phyloP scores from a whole-genome alignment of 1,140 invertebrate genomes.

The Holotrichia oblita region DNA sequence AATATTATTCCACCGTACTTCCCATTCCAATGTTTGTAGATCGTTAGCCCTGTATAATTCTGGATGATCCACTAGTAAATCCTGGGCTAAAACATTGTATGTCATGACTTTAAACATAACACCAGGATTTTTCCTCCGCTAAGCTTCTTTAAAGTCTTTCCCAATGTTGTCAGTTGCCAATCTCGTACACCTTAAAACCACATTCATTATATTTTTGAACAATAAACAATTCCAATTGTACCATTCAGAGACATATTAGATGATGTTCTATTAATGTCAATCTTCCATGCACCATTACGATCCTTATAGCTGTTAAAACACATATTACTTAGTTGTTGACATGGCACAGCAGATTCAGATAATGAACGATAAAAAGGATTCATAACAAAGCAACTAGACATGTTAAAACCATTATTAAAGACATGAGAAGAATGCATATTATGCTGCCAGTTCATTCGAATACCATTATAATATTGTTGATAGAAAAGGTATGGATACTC shows the following conservation, averaged over 20 bases:
- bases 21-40: conserved; percentile 73
- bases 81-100: conserved; percentile 91
- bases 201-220: neutral
- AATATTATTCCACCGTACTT: conserved; percentile 72
- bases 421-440: conserved; percentile 7
- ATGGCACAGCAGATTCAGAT: conserved; percentile 28
- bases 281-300: neutral
- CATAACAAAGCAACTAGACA: neutral
- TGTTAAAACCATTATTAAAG: conserved; percentile 18
- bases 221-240: neutral
- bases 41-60: conserved; percentile 77
- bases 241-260: neutral
- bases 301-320: conserved; percentile 38
- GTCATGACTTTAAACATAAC: conserved; percentile 66
- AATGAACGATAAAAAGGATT: conserved; percentile 30
- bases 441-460: neutral
- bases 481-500: neutral
- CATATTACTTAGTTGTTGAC: conserved; percentile 32
- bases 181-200: neutral
- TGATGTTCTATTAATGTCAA: neutral
- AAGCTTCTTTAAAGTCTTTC: conserved; percentile 31
- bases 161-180: conserved; percentile 29
- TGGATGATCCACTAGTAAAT: conserved; percentile 77
- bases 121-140: conserved; percentile 41
- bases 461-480: neutral